These are phyloP conservation scores for Eptesicus fuscus DNA, from an alignment of 2,113 vertebrate genomes.

Conservation along the genomic window DNA sequence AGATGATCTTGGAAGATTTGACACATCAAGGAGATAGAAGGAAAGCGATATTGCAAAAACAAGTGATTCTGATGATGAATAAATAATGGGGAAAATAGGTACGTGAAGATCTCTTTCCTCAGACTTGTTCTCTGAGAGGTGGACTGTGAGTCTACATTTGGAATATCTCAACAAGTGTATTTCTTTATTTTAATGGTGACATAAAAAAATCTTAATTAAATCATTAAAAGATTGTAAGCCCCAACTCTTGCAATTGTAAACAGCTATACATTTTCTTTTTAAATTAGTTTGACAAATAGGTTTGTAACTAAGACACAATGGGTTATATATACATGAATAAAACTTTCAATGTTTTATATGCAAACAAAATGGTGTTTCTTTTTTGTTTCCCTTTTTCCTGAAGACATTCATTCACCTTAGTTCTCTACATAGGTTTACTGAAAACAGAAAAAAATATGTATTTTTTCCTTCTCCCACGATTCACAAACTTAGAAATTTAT, in stretches of 20 bases:
- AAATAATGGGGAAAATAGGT: not conserved
- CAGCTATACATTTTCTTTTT: not conserved
- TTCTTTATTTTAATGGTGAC: not conserved
- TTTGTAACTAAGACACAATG: not conserved
- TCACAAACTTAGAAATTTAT: constrained; percentile 17
- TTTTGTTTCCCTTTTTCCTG: not conserved
- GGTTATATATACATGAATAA: not conserved
- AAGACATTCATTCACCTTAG: not conserved
- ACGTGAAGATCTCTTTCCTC: not conserved
- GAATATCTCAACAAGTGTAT: not conserved
- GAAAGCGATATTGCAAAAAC: not conserved
- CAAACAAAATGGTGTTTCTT: not conserved
- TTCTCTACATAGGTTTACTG: not conserved
- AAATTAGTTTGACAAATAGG: not conserved
- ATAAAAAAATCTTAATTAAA: not conserved
- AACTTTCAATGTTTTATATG: not conserved
- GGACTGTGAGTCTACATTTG: not conserved
- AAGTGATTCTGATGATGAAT: not conserved
- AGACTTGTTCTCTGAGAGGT: not conserved
- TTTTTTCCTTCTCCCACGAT: not conserved
- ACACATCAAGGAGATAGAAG: not conserved
- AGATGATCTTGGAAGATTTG: not conserved
- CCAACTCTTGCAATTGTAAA: not conserved
- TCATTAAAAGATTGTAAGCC: not conserved
- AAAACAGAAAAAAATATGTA: not conserved